phyloP scores from a whole-genome alignment of 2,797 vertebrate species.

The Poeciliopsis turneri region DNA sequence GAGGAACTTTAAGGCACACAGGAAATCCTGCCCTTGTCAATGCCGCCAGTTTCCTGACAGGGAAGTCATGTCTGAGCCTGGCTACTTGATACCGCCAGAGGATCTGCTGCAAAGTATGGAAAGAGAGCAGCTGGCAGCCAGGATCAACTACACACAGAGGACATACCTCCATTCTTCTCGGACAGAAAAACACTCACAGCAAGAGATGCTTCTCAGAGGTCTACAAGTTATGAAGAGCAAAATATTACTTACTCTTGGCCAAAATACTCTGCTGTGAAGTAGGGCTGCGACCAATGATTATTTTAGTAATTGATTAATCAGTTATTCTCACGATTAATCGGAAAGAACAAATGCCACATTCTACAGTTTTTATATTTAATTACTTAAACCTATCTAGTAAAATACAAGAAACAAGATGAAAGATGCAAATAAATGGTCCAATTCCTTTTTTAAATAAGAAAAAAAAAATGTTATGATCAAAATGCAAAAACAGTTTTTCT shows the following conservation, averaged over 20 bases:
- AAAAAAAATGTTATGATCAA: too few species aligned
- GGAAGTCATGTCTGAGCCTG: constrained; percentile 35
- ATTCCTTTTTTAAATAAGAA: too few species aligned
- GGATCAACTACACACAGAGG: constrained; percentile 67
- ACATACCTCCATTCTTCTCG: constrained; percentile 47
- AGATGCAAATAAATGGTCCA: too few species aligned
- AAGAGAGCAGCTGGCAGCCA: constrained; percentile 71
- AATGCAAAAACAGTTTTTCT: too few species aligned
- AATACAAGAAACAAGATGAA: too few species aligned
- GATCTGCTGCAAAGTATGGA: constrained; percentile 64
- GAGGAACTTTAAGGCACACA: constrained; percentile 36
- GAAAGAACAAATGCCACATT: too few species aligned
- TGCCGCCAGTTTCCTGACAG: constrained; percentile 55
- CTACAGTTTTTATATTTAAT: too few species aligned
- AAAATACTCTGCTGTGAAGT: neutral
- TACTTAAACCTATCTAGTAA: too few species aligned
- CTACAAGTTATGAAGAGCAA: constrained; percentile 9
- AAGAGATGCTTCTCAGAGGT: constrained; percentile 20
- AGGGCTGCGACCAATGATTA: too few species aligned
- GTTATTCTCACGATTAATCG: too few species aligned
- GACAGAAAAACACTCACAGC: constrained; percentile 21
- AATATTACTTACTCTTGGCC: neutral
- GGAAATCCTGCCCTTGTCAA: constrained; percentile 58
- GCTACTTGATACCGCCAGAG: constrained; percentile 71
- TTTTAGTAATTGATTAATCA: too few species aligned